A percentile compares a stretch with the other conserved stretches of the same genome.
Evolutionary conservation across 2,113 vertebrate species (phyloP).

Genomic region (Erythrocercus mccallii): DNA sequence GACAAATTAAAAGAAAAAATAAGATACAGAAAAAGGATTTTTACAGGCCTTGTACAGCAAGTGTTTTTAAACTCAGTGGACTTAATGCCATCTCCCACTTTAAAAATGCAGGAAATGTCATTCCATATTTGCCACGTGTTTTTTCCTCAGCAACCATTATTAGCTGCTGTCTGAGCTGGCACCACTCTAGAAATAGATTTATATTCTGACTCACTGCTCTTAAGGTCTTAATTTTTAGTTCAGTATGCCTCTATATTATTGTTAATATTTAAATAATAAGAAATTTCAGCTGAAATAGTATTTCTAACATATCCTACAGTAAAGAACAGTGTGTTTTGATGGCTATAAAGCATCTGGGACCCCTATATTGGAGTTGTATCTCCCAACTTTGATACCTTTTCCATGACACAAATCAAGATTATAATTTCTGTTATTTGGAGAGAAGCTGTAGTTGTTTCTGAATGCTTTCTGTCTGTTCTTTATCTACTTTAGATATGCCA

Average conservation of each 20-base stretch:
- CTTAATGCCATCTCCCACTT: background rate
- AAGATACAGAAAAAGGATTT: background rate
- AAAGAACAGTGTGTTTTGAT: background rate
- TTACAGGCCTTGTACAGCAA: background rate
- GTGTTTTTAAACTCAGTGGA: background rate
- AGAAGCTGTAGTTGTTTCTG: background rate
- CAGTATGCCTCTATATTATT: background rate
- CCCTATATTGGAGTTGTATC: background rate
- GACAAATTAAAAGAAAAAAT: background rate
- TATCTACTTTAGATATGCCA: background rate
- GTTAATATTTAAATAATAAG: background rate
- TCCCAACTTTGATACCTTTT: background rate
- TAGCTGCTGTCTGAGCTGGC: background rate
- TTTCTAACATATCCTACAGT: background rate
- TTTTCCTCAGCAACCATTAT: background rate
- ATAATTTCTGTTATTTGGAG: background rate
- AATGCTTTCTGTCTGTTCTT: background rate
- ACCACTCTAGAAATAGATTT: background rate
- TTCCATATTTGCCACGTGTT: background rate
- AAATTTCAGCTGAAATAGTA: background rate
- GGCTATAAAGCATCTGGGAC: background rate
- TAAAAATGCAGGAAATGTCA: background rate
- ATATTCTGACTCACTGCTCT: constrained; percentile 12
- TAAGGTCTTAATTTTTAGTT: background rate
- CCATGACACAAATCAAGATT: background rate